phyloP scores from a whole-genome alignment of 2,888 invertebrate genomes.

The Cephus rjabovi region DNA sequence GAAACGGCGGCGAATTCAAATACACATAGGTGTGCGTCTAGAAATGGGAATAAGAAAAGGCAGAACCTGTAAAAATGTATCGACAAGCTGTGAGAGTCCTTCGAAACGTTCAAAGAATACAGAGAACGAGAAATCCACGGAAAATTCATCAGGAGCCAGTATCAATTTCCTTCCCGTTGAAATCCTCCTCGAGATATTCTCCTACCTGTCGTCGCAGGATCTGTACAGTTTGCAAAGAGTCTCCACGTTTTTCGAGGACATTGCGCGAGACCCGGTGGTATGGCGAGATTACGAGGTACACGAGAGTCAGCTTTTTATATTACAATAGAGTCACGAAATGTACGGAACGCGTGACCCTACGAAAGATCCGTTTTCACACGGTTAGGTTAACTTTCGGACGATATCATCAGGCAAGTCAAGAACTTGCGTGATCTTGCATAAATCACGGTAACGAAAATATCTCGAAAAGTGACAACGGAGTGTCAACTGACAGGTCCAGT shows the following conservation, averaged over 20 bases:
- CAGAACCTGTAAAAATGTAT: neutral
- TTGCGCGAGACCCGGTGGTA: conserved; percentile 41
- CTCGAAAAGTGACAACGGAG: neutral
- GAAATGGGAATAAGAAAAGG: neutral
- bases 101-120: neutral
- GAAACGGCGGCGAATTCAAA: neutral
- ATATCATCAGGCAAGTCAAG: neutral
- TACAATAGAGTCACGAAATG: neutral
- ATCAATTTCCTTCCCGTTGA: conserved; percentile 42
- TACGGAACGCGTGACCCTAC: neutral
- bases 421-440: neutral
- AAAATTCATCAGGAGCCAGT: neutral
- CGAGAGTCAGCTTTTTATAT: neutral
- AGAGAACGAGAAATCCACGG: neutral
- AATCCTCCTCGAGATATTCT: conserved; percentile 46
- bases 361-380: neutral
- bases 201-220: conserved; percentile 42
- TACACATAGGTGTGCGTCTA: neutral
- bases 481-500: neutral
- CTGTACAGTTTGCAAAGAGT: conserved; percentile 40
- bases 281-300: conserved; percentile 52
- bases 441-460: neutral
- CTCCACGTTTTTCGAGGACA: conserved; percentile 39
- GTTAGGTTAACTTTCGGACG: neutral
- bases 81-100: neutral